These are phyloP conservation scores for Panagrolaimus sp. DNA, from an alignment of 1,140 invertebrate genomes.

Conservation along the genomic window DNA sequence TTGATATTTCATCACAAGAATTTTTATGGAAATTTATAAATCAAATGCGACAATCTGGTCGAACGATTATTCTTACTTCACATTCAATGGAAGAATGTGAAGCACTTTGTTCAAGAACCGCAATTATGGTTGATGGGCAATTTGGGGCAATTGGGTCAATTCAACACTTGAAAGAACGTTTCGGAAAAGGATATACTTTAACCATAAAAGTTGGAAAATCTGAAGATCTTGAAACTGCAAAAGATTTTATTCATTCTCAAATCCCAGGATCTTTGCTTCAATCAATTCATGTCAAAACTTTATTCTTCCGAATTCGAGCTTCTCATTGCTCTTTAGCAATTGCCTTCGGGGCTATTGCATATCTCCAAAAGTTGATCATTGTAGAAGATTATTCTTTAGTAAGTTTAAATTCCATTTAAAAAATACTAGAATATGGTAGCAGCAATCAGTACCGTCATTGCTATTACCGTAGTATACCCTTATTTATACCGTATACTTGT, in stretches of 20 bases:
- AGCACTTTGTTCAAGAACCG: slow-evolving; percentile 75
- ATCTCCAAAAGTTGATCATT: slow-evolving; percentile 15
- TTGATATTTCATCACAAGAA: slow-evolving; percentile 65
- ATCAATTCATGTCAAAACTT: slow-evolving; percentile 40
- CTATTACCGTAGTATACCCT: too few relatives aligned
- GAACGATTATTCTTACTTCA: slow-evolving; percentile 49
- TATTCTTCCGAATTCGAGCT: slow-evolving; percentile 40
- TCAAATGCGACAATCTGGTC: slow-evolving; percentile 32
- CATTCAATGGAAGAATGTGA: slow-evolving; percentile 69
- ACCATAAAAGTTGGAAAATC: slow-evolving; percentile 36
- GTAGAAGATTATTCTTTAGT: slow-evolving; percentile 22
- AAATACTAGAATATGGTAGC: too few relatives aligned
- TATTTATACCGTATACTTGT: too few relatives aligned
- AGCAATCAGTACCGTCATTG: too few relatives aligned
- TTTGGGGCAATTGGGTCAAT: slow-evolving; percentile 71
- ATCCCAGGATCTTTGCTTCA: slow-evolving; percentile 32
- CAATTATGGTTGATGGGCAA: slow-evolving; percentile 80
- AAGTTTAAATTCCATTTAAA: too few relatives aligned
- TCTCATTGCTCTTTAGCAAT: slow-evolving; percentile 19
- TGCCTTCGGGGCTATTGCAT: slow-evolving; percentile 19
- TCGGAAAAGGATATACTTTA: slow-evolving; percentile 52
- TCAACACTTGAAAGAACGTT: slow-evolving; percentile 68
- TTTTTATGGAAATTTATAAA: slow-evolving; percentile 64
- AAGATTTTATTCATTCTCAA: slow-evolving; percentile 18
- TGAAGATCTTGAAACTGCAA: slow-evolving; percentile 23